Percentiles rank a stretch among this genome's conserved stretches.
phyloP scores from a whole-genome alignment of 2,888 invertebrate species.

The Leptinotarsa haldemani region DNA sequence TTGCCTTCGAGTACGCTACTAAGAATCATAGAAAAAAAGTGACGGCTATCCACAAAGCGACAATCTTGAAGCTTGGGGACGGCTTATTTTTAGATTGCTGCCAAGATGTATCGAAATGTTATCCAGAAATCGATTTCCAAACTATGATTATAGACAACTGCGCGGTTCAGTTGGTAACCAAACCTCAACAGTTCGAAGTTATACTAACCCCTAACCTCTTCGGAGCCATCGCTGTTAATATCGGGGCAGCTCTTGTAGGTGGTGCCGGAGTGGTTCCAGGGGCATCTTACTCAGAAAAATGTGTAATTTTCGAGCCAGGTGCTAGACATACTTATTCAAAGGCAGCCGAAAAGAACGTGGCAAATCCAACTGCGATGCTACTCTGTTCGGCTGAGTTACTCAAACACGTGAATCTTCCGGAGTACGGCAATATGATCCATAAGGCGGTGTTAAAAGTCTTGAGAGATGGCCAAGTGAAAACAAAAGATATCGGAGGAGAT shows the following conservation, averaged over 20 bases:
- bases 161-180: constrained; percentile 98
- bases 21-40: constrained; percentile 94
- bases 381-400: constrained; percentile 65
- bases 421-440: constrained; percentile 84
- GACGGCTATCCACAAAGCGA: constrained; percentile 98
- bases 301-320: constrained; percentile 96
- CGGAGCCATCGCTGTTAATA: constrained; percentile 96
- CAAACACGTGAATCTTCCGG: constrained; percentile 84
- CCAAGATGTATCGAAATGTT: constrained; percentile 86
- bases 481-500: constrained; percentile 95
- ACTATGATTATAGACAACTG: constrained; percentile 99
- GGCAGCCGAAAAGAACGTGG: constrained; percentile 93
- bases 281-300: constrained; percentile 91
- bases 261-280: constrained; percentile 98
- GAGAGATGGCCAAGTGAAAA: constrained; percentile 87
- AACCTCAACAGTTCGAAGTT: constrained; percentile 98
- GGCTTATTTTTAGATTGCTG: constrained; percentile 92
- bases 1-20: constrained; percentile 98
- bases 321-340: constrained; percentile 95
- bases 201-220: constrained; percentile 98
- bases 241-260: constrained; percentile 96
- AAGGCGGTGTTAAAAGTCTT: constrained; percentile 69
- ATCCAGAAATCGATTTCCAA: constrained; percentile 93
- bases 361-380: constrained; percentile 97
- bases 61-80: constrained; percentile 99